Percentiles rank a stretch among this genome's conserved stretches.
These are phyloP conservation scores for Orthosia gracilis DNA, from an alignment of 2,888 invertebrate genomes.

Conservation along the genomic window DNA sequence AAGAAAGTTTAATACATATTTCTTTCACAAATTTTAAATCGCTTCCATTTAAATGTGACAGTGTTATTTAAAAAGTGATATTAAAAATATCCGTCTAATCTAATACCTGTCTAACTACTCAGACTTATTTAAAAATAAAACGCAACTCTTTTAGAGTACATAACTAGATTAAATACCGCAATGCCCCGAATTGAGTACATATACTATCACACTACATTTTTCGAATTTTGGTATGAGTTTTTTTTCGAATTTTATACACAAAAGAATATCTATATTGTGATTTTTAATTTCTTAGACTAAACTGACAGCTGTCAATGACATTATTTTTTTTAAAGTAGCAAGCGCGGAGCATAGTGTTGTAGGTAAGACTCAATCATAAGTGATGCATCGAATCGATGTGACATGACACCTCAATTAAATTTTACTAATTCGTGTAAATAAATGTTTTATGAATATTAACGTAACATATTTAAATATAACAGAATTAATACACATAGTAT, in stretches of 20 bases:
- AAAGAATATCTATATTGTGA: conserved; percentile 5
- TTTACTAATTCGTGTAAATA: too few relatives aligned
- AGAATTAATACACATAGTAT: too few relatives aligned
- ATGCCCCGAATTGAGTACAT: conserved; percentile 54
- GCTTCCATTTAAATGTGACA: conserved; percentile 14
- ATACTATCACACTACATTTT: conserved; percentile 61
- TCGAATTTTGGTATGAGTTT: conserved; percentile 62
- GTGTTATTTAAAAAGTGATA: conserved; percentile 28
- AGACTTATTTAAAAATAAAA: conserved; percentile 70
- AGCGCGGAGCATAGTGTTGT: too few relatives aligned
- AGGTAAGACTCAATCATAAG: too few relatives aligned
- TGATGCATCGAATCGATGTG: too few relatives aligned
- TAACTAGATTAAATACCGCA: conserved; percentile 55
- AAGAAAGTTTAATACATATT: conserved; percentile 10
- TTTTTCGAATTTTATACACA: conserved; percentile 23
- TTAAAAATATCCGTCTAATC: conserved; percentile 52
- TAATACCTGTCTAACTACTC: conserved; percentile 59
- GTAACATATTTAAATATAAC: too few relatives aligned
- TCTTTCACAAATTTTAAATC: neutral
- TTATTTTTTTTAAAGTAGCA: too few relatives aligned
- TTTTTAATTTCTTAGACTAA: too few relatives aligned
- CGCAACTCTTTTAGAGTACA: conserved; percentile 73
- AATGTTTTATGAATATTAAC: too few relatives aligned
- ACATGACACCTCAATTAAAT: too few relatives aligned
- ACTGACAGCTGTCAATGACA: too few relatives aligned